Evolutionary conservation across 2,888 invertebrate genomes (phyloP).

Genomic region (Perithous albicinctus): DNA sequence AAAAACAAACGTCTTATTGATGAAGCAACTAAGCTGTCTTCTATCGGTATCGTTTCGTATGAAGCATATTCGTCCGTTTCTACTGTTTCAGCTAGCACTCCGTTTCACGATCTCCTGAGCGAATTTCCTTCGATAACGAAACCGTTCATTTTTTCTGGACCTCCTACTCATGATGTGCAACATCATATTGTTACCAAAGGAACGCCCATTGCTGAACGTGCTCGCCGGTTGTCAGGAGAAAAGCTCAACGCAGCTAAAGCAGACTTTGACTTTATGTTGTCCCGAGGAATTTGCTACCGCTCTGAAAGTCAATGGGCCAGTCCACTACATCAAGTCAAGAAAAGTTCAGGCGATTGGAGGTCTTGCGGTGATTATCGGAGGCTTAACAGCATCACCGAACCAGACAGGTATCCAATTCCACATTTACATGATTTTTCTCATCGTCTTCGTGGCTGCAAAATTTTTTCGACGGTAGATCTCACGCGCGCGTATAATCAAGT

Average conservation of each 20-base stretch:
- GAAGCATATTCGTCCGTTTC: slow-evolving; percentile 13
- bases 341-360: slow-evolving; percentile 69
- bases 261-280: slow-evolving; percentile 67
- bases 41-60: slow-evolving; percentile 20
- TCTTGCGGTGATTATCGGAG: slow-evolving; percentile 75
- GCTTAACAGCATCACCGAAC: slow-evolving; percentile 72
- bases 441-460: slow-evolving; percentile 59
- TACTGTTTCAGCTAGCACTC: slow-evolving; percentile 38
- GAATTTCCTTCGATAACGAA: too few species aligned
- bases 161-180: slow-evolving; percentile 66
- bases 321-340: slow-evolving; percentile 70
- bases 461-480: slow-evolving; percentile 66
- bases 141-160: neutral
- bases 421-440: slow-evolving; percentile 72
- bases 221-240: slow-evolving; percentile 70
- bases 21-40: slow-evolving; percentile 33
- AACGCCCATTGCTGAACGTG: slow-evolving; percentile 66
- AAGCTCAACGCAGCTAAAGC: slow-evolving; percentile 62
- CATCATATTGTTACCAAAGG: slow-evolving; percentile 66
- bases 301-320: slow-evolving; percentile 72
- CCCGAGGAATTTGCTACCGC: slow-evolving; percentile 70
- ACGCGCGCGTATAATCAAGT: slow-evolving; percentile 72
- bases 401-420: slow-evolving; percentile 75
- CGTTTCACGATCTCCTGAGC: too few species aligned
- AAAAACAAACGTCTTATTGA: slow-evolving; percentile 70